These are phyloP conservation scores for Dicyrtomina minuta DNA, from an alignment of 2,888 invertebrate species.

Conservation along the genomic window DNA sequence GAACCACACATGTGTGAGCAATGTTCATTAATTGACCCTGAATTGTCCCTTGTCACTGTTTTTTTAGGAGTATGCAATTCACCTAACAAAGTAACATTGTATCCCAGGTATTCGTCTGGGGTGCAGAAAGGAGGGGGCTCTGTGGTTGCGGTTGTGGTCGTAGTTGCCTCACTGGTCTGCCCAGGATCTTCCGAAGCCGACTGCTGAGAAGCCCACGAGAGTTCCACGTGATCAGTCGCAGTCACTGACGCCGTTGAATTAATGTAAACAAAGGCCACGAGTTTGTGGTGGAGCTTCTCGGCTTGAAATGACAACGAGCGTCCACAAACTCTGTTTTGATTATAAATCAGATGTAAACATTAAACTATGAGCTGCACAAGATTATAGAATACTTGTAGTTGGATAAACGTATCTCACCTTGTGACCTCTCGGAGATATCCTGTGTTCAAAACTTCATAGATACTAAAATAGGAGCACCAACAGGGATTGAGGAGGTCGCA, in stretches of 20 bases:
- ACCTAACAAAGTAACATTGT: no score
- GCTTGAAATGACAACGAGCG: not conserved
- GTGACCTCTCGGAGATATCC: not conserved
- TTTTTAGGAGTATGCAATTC: no score
- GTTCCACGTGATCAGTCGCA: conserved; percentile 1
- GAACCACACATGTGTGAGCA: no score
- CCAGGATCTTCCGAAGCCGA: no score
- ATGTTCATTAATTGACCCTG: no score
- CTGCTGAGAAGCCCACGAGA: not conserved
- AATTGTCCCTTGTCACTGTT: no score
- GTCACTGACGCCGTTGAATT: not conserved
- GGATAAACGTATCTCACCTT: no score
- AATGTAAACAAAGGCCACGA: conserved; percentile 3
- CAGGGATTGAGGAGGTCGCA: not conserved
- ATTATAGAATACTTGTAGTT: no score
- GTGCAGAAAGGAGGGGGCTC: no score
- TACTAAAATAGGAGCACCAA: not conserved
- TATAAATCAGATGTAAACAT: no score
- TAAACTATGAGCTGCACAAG: no score
- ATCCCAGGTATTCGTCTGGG: no score
- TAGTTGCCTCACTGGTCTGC: not conserved
- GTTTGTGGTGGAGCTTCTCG: not conserved
- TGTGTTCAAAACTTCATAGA: not conserved
- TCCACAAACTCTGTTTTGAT: conserved; percentile 1
- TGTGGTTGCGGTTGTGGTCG: not conserved